Base-by-base conservation (phyloP, 2,113 vertebrate species). In the Alligator sinensis region DNA sequence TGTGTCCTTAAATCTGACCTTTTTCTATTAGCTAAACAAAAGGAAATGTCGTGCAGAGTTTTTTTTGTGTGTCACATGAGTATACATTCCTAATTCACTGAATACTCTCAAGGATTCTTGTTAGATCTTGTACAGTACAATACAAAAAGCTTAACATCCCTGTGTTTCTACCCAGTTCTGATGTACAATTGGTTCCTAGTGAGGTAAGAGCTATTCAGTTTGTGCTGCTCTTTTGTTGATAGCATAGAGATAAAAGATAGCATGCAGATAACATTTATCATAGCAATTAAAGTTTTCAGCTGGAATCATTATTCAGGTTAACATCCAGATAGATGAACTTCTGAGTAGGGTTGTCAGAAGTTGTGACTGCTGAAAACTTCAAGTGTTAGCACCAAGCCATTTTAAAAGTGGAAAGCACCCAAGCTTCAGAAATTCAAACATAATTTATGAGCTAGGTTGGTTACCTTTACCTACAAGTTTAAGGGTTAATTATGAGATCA, bases 1-100 rank as follows among this genome's bases (percentile, higher is more conserved):
- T 96, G 77, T 93, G 78, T 66, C 87, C 93, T 92, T 94, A 96
- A 96, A 89, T 88, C 91, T 88, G 94, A 97, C 94, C 96, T 98
- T 97, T 47, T 96, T 87, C 74, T 91, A 0, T 95, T 92, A 93
- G 80, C 85, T 91, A 84, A 94, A 96, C 90, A 91, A 94, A 94
- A 96, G 94, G 86, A 82, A 47, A 75, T 4, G 90, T 83, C 84
- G 47, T 86, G 61, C 76, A 66, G 3, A 61, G 60, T 59, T 70
- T 80, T 34, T 79, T 25, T 3, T 84, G 76, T 34, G 75, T 89
- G 55, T 97, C 93, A 66, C 62, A 2, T 64, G 95, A 18, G 77
- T 87, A 91, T 74, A 25, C 61, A 80, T 89, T 91, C 83, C 90
- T 81, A 28, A 57, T 55, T 82, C 58, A 82, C 19, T 59, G 88